These are phyloP conservation scores for Phalacrocorax aristotelis DNA, from an alignment of 2,113 vertebrate genomes.

Conservation along the genomic window DNA sequence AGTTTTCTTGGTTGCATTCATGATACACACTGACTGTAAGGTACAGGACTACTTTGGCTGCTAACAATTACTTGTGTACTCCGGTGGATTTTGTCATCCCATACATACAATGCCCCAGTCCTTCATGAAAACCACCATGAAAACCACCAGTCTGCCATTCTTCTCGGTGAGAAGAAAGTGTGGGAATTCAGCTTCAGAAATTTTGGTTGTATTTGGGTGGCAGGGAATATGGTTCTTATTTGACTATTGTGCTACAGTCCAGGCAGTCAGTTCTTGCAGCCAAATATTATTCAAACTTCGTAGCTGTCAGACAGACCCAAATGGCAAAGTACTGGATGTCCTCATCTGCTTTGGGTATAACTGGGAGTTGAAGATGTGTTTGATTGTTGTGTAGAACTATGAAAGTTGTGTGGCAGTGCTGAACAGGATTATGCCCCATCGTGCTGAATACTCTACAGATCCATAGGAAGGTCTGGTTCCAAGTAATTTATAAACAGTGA, in stretches of 20 bases:
- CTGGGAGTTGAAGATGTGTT: neutral
- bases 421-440: neutral
- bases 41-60: neutral
- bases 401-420: neutral
- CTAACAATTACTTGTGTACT: neutral
- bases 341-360: neutral
- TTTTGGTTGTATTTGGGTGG: neutral
- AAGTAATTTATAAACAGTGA: neutral
- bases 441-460: neutral
- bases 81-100: neutral
- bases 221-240: neutral
- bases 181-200: neutral
- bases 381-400: neutral
- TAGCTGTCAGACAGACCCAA: neutral
- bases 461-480: neutral
- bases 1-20: neutral
- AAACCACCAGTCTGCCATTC: neutral
- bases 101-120: neutral
- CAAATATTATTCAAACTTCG: neutral
- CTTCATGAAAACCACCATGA: neutral
- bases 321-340: neutral
- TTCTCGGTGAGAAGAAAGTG: neutral
- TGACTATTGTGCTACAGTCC: neutral
- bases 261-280: neutral
- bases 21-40: neutral